Evolutionary conservation across 2,888 invertebrate genomes (phyloP).

Genomic region (Drosophila anomalipes): DNA sequence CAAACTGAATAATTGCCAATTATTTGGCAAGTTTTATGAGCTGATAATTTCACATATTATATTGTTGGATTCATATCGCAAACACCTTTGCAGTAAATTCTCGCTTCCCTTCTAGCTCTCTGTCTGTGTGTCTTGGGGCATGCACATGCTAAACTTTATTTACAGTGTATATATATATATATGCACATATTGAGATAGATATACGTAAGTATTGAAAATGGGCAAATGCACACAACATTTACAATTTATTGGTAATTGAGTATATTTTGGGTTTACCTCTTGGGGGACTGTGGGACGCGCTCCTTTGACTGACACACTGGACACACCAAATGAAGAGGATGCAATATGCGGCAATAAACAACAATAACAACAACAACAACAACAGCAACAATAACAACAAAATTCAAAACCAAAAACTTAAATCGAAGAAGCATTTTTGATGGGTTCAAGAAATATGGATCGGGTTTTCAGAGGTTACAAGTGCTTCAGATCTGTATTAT

Average conservation of each 20-base stretch:
- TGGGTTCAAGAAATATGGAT: constrained; percentile 31
- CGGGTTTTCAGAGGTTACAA: constrained; percentile 1
- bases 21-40: constrained; percentile 77
- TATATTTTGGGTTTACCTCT: constrained; percentile 69
- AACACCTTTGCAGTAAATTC: constrained; percentile 46
- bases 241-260: constrained; percentile 73
- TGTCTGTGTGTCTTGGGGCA: constrained; percentile 37
- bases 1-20: constrained; percentile 81
- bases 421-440: constrained; percentile 70
- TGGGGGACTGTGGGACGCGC: constrained; percentile 48
- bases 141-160: constrained; percentile 74
- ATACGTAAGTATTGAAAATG: constrained; percentile 40
- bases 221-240: constrained; percentile 74
- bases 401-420: constrained; percentile 64
- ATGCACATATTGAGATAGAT: constrained; percentile 18
- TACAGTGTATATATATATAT: constrained; percentile 47
- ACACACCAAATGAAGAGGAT: constrained; percentile 76
- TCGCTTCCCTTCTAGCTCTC: constrained; percentile 10
- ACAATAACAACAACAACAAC: constrained; percentile 47
- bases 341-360: constrained; percentile 54
- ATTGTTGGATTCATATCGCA: constrained; percentile 62
- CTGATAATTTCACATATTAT: constrained; percentile 78
- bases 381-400: constrained; percentile 61
- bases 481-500: background rate
- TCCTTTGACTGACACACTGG: constrained; percentile 73